Base-by-base conservation (phyloP, 2,113 vertebrate species). In the Callithrix jacchus region DNA sequence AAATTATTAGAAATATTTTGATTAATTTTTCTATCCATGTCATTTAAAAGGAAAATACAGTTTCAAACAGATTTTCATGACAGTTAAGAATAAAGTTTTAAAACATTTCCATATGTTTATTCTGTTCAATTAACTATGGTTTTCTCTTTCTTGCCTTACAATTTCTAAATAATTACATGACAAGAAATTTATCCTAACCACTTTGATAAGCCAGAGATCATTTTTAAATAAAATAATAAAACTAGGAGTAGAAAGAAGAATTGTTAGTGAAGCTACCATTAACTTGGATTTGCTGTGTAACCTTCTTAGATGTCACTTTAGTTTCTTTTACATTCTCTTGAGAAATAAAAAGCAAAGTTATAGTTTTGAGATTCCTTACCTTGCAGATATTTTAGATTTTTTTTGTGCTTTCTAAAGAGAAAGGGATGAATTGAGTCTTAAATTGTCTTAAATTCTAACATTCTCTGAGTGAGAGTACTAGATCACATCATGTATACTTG, bases 11-110 rank as follows among this genome's bases (percentile, higher is more conserved):
- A 74, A 68, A 70, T 80, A 91, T 70, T 95, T 90, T 89, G 32
- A 93, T 85, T 42, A 91, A 47, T 92, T 73, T 92, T 61, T 56
- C 49, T 76, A 86, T 37, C 61, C 4, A 47, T 23, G 90, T 86
- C 35, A 54, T 77, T 74, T 87, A 83, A 95, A 95, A 93, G 27
- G 13, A 70, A 94, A 95, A 90, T 95, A n/a, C 0, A 20, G 76
- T 90, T 88, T 83, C 45, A 64, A 96, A 71, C 14, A 42, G 37
- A 13, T 17, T 84, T 88, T 93, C 40, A 76, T 56, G 87, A 47
- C 49, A 84, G 73, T 87, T 91, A n/a, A 92, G 42, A 68, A 27
- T 27, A 49, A 17, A 64, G 37, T 40, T 86, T 86, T 64, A 89
- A 94, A 61, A 47, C 6, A 93, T 77, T 70, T 10, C 71, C n/a